Conservation (phyloP, 2,888 invertebrate species). For the Xylophagus ater region DNA sequence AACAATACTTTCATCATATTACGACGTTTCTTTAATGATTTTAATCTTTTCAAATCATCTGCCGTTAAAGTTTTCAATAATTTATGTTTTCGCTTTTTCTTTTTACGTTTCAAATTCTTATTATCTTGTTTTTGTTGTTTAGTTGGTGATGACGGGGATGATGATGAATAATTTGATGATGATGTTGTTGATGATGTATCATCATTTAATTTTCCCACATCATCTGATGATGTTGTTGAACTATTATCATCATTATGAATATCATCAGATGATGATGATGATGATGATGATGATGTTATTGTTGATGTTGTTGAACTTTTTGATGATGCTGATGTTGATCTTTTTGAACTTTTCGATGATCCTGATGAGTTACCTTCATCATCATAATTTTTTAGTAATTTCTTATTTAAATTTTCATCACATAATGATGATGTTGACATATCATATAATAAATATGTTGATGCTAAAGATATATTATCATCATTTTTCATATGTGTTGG, state of each 20-base stretch:
- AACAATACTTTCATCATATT: conserved; percentile 12
- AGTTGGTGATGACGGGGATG: conserved; percentile 1
- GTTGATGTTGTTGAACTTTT: conserved; percentile 22
- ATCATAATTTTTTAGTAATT: no score
- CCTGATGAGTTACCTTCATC: no score
- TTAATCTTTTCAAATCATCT: conserved; percentile 13
- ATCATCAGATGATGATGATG: conserved; percentile 17
- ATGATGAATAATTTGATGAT: conserved; percentile 12
- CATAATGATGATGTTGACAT: no score
- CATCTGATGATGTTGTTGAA: conserved; percentile 16
- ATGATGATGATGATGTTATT: conserved; percentile 22
- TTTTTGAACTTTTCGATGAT: no score
- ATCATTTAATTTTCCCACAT: no score
- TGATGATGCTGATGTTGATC: conserved; percentile 14
- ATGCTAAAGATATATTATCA: no score
- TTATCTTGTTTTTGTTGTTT: conserved; percentile 1
- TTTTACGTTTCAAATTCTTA: background rate
- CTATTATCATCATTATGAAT: background rate
- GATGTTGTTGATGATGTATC: background rate
- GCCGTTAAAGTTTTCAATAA: background rate
- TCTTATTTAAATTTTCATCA: no score
- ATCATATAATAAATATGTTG: no score
- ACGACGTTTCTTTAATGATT: conserved; percentile 10
- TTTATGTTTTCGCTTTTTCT: background rate
- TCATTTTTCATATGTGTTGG: no score